These are phyloP conservation scores for Drosophila limbata DNA, from an alignment of 2,888 invertebrate species.

Conservation along the genomic window DNA sequence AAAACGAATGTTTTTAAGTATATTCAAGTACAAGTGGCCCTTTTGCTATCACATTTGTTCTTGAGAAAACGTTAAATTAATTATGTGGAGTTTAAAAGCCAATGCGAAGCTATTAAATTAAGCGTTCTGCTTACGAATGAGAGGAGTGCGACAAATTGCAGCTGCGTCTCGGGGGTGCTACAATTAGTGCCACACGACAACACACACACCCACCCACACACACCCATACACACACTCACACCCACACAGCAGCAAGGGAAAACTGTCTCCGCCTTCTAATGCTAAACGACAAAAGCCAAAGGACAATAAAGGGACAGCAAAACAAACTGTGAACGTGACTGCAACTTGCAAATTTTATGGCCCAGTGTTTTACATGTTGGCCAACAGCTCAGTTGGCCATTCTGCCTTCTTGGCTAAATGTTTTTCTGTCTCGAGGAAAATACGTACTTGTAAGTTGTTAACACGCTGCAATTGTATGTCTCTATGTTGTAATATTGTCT, in stretches of 20 bases:
- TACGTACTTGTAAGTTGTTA: constrained; percentile 8
- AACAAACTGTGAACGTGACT: constrained; percentile 21
- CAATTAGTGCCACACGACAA: constrained; percentile 42
- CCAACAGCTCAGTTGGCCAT: neutral
- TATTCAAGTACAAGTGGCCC: neutral
- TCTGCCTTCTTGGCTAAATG: neutral
- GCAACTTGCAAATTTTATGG: constrained; percentile 44
- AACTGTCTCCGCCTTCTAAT: constrained; percentile 8
- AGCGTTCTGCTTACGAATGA: constrained; percentile 4
- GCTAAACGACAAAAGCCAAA: constrained; percentile 16
- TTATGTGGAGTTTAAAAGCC: constrained; percentile 18
- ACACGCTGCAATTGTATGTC: constrained; percentile 3
- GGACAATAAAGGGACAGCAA: constrained; percentile 34
- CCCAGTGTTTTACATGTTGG: constrained; percentile 19
- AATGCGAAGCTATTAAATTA: constrained; percentile 34
- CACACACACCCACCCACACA: constrained; percentile 2
- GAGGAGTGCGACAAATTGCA: constrained; percentile 10
- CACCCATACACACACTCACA: neutral
- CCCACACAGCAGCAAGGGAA: neutral
- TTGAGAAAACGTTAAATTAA: constrained; percentile 7
- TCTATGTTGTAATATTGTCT: neutral
- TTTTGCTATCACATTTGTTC: neutral
- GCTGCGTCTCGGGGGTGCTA: constrained; percentile 13
- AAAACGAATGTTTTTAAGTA: too few species aligned
- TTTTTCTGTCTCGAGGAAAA: neutral